Conservation (phyloP, 2,888 invertebrate genomes). For the Nephrotoma flavescens region DNA sequence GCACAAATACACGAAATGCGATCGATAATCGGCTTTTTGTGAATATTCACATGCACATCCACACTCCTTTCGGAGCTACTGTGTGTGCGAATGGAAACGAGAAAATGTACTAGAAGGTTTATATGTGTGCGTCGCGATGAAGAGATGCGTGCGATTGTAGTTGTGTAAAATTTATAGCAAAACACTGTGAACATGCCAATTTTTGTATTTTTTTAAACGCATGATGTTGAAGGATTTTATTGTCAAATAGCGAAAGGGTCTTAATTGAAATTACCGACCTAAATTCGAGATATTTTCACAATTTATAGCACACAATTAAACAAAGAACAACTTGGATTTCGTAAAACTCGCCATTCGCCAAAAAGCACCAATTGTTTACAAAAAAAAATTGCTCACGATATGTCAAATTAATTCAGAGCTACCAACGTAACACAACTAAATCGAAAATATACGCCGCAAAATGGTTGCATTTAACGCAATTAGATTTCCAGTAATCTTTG, state of each 20-base stretch:
- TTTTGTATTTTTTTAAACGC: background rate
- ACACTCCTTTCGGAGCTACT: background rate
- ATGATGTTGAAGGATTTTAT: background rate
- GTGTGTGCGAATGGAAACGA: background rate
- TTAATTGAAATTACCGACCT: background rate
- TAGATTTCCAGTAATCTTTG: slow-evolving; percentile 9
- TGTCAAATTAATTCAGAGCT: background rate
- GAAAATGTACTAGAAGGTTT: background rate
- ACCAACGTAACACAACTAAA: background rate
- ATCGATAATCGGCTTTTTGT: background rate
- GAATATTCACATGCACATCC: background rate
- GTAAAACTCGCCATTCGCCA: background rate
- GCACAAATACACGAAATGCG: background rate
- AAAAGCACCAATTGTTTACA: background rate
- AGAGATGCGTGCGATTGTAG: background rate
- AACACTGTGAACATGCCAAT: background rate
- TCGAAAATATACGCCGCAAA: background rate
- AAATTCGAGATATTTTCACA: background rate
- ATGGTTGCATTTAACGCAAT: slow-evolving; percentile 10
- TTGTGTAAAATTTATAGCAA: background rate
- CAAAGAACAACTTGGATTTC: background rate
- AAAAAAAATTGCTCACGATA: background rate
- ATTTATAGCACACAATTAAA: background rate
- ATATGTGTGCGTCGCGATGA: background rate
- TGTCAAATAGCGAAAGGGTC: background rate